These are phyloP conservation scores for Eubasilissa splendida DNA, from an alignment of 2,888 invertebrate genomes.

Conservation along the genomic window DNA sequence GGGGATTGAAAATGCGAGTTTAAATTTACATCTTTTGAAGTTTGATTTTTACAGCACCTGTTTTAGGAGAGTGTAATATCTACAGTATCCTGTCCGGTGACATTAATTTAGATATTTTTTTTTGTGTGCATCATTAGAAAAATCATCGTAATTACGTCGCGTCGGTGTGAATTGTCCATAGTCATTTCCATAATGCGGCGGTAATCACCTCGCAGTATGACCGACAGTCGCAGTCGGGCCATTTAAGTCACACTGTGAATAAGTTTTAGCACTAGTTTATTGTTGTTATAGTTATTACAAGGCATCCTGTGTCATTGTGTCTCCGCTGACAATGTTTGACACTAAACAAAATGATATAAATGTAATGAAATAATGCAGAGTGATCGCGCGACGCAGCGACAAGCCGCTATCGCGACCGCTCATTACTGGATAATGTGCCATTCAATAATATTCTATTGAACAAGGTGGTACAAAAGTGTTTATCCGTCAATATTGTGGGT, in stretches of 20 bases:
- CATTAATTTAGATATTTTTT: background rate
- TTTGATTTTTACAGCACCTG: too few species aligned
- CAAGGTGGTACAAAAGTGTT: slow-evolving; percentile 19
- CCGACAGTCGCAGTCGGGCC: background rate
- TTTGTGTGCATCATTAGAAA: background rate
- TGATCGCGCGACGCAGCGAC: slow-evolving; percentile 23
- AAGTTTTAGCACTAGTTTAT: slow-evolving; percentile 13
- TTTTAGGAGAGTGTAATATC: too few species aligned
- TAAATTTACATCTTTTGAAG: too few species aligned
- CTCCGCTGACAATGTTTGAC: slow-evolving; percentile 9
- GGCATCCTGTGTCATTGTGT: slow-evolving; percentile 34
- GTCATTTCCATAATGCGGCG: slow-evolving; percentile 1
- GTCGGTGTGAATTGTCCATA: slow-evolving; percentile 34
- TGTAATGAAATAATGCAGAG: slow-evolving; percentile 5
- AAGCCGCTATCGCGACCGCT: slow-evolving; percentile 25
- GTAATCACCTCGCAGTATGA: slow-evolving; percentile 24
- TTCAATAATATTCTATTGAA: slow-evolving; percentile 16
- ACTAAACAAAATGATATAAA: slow-evolving; percentile 23
- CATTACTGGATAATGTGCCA: slow-evolving; percentile 30
- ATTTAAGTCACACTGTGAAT: slow-evolving; percentile 10
- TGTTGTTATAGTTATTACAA: slow-evolving; percentile 22
- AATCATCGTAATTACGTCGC: slow-evolving; percentile 2
- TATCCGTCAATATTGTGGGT: slow-evolving; percentile 20
- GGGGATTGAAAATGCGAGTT: too few species aligned
- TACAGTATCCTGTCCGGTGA: background rate